Percentiles rank a stretch among this genome's conserved stretches.
Evolutionary conservation across 2,797 vertebrate genomes (phyloP).

Genomic region (Silurus lanzhouensis): DNA sequence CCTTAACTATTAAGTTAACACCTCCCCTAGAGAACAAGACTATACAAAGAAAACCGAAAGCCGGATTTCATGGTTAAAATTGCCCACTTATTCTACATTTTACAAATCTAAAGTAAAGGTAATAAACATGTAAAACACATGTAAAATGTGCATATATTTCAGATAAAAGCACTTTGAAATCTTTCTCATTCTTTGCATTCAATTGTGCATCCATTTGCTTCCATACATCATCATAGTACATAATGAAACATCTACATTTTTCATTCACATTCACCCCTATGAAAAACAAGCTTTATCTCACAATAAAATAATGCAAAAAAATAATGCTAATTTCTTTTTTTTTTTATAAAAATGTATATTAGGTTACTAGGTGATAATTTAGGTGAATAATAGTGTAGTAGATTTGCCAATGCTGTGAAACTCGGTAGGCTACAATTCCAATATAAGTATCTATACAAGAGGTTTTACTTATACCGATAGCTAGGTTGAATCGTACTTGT

Average conservation of each 20-base stretch:
- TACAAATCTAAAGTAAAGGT: background rate
- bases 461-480: too few species aligned
- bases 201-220: background rate
- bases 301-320: background rate
- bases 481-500: too few species aligned
- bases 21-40: background rate
- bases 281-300: background rate
- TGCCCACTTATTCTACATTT: background rate
- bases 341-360: too few species aligned
- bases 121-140: background rate
- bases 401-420: too few species aligned
- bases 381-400: too few species aligned
- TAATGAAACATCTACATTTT: background rate
- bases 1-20: too few species aligned
- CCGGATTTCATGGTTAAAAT: background rate
- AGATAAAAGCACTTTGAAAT: background rate
- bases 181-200: background rate
- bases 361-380: too few species aligned
- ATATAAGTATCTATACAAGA: too few species aligned
- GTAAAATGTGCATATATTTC: background rate
- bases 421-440: too few species aligned
- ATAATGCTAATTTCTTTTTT: too few species aligned
- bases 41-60: background rate
- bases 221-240: background rate
- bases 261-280: background rate